Percentiles rank a stretch among this genome's conserved stretches.
Conservation (phyloP, 2,113 vertebrate genomes). For the Oryzias curvinotus region DNA sequence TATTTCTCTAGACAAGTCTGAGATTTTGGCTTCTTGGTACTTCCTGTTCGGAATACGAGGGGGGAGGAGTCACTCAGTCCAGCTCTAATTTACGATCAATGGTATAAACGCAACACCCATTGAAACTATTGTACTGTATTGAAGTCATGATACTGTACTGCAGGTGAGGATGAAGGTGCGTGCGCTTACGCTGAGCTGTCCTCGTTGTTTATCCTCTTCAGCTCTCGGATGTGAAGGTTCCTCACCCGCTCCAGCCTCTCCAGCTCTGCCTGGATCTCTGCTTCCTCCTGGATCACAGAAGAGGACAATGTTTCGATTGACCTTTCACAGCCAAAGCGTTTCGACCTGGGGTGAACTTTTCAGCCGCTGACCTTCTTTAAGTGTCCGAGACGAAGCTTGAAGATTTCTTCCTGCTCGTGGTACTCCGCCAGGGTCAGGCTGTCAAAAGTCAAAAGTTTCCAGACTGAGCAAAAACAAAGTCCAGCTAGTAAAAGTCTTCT, state of each 20-base stretch:
- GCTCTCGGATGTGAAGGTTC: conserved; percentile 98
- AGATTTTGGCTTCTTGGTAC: too few relatives aligned
- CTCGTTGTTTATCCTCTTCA: conserved; percentile 99
- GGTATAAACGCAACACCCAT: too few relatives aligned
- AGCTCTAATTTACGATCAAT: too few relatives aligned
- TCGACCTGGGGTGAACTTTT: too few relatives aligned
- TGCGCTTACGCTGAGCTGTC: conserved; percentile 93
- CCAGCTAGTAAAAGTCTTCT: neutral
- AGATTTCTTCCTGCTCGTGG: conserved; percentile 99
- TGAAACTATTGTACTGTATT: too few relatives aligned
- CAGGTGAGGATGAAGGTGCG: neutral
- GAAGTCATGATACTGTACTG: too few relatives aligned
- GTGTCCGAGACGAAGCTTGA: conserved; percentile 97
- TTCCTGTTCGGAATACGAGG: too few relatives aligned
- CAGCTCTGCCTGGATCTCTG: conserved; percentile 97
- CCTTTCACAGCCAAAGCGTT: too few relatives aligned
- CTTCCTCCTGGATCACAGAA: conserved; percentile 84
- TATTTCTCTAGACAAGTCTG: too few relatives aligned
- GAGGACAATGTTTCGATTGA: neutral
- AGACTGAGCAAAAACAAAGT: neutral
- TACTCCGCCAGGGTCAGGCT: conserved; percentile 97
- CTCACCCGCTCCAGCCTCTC: conserved; percentile 96
- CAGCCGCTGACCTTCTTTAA: conserved; percentile 90
- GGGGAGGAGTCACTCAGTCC: too few relatives aligned
- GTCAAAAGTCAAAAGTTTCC: conserved; percentile 21